Evolutionary conservation across 2,888 invertebrate genomes (phyloP).

Genomic region (Eurois occulta): DNA sequence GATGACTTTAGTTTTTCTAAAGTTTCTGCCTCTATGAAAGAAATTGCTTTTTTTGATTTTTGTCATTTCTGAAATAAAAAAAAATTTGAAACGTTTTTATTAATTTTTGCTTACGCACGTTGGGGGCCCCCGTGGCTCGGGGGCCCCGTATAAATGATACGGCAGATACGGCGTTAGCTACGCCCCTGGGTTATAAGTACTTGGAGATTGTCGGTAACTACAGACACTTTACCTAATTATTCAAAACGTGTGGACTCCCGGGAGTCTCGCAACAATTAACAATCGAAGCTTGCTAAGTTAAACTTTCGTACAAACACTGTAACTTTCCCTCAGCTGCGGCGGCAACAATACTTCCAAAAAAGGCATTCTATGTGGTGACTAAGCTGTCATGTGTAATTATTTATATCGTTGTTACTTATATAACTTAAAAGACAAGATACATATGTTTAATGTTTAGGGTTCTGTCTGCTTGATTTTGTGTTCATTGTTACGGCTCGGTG

Average conservation of each 20-base stretch:
- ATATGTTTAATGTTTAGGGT: conserved; percentile 52
- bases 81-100: no score
- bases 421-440: conserved; percentile 51
- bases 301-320: conserved; percentile 38
- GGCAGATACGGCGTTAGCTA: no score
- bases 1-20: no score
- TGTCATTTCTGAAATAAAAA: no score
- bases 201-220: neutral
- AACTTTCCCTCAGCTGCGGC: conserved; percentile 36
- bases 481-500: conserved; percentile 18
- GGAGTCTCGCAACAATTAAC: neutral
- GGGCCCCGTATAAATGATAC: no score
- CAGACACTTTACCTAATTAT: neutral
- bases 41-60: no score
- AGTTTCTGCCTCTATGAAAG: no score
- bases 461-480: conserved; percentile 50
- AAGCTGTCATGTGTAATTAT: conserved; percentile 51
- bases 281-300: neutral
- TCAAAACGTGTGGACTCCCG: neutral
- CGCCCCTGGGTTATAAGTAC: no score
- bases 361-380: conserved; percentile 37
- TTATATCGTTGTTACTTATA: conserved; percentile 59
- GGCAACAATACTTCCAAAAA: conserved; percentile 42
- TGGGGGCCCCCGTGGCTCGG: no score
- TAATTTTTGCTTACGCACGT: no score